Percentiles rank a stretch among this genome's conserved stretches.
These are phyloP conservation scores for Caranx melampygus DNA, from an alignment of 2,113 vertebrate species.

Conservation along the genomic window DNA sequence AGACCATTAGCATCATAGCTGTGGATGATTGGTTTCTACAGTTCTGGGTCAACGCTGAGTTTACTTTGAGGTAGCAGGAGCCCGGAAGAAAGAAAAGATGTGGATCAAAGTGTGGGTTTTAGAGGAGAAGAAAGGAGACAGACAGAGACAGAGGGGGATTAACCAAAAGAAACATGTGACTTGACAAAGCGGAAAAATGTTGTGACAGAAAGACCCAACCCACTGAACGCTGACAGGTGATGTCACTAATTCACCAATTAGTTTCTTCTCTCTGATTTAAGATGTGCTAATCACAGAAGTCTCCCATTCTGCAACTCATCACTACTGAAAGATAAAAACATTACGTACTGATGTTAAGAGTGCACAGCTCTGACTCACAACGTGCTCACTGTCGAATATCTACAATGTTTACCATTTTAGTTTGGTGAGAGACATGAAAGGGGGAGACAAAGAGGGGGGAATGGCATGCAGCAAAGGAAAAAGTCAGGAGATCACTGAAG, in stretches of 20 bases:
- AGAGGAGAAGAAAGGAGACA: constrained; percentile 1
- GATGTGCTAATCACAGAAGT: not conserved
- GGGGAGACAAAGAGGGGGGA: too few species aligned
- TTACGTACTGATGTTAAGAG: not conserved
- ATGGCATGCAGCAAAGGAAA: not conserved
- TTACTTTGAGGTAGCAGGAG: constrained; percentile 48
- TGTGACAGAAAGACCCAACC: constrained; percentile 5
- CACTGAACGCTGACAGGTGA: not conserved
- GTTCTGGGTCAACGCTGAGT: constrained; percentile 62
- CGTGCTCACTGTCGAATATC: not conserved
- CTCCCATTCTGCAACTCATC: not conserved
- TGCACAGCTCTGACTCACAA: not conserved
- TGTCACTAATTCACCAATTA: constrained; percentile 11
- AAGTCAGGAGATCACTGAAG: not conserved
- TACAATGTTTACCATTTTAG: not conserved
- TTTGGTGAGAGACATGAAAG: not conserved
- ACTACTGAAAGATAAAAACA: not conserved
- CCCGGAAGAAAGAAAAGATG: constrained; percentile 10
- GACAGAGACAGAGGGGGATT: constrained; percentile 21
- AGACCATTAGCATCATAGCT: constrained; percentile 73
- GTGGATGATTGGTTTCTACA: constrained; percentile 67
- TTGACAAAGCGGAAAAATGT: constrained; percentile 36
- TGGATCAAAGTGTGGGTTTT: constrained; percentile 43
- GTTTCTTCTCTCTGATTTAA: constrained; percentile 8
- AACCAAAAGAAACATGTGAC: constrained; percentile 27